Percentiles rank a stretch among this genome's conserved stretches.
Conservation (phyloP, 2,797 vertebrate species). For the Cyprinella venusta region DNA sequence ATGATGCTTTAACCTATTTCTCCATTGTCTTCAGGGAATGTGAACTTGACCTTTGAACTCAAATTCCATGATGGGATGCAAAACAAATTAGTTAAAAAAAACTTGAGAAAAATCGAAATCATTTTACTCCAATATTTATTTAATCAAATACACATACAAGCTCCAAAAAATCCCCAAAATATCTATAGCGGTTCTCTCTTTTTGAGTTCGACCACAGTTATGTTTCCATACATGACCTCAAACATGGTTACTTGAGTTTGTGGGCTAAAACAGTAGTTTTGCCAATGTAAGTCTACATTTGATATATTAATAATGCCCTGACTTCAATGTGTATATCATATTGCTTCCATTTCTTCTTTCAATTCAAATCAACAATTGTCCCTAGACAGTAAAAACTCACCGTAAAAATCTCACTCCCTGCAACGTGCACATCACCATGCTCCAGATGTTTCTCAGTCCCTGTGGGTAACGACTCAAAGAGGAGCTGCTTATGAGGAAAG, state of each 20-base stretch:
- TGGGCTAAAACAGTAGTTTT: constrained; percentile 29
- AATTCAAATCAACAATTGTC: constrained; percentile 50
- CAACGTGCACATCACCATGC: constrained; percentile 34
- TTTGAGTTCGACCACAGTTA: constrained; percentile 4
- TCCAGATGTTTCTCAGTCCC: constrained; percentile 70
- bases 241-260: constrained; percentile 32
- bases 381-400: constrained; percentile 11
- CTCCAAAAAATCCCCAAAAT: constrained; percentile 4
- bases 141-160: not conserved
- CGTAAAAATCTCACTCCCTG: constrained; percentile 27
- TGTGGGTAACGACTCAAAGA: constrained; percentile 47
- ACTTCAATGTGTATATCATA: constrained; percentile 54
- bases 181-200: not conserved
- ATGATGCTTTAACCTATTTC: constrained; percentile 11
- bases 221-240: constrained; percentile 47
- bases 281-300: constrained; percentile 14
- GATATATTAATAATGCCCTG: constrained; percentile 57
- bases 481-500: constrained; percentile 43
- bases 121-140: not conserved
- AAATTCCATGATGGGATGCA: constrained; percentile 6
- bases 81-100: not conserved
- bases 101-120: not conserved
- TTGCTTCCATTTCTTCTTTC: constrained; percentile 42
- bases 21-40: constrained; percentile 12
- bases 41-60: not conserved